These are phyloP conservation scores for Kryptolebias marmoratus DNA, from an alignment of 2,113 vertebrate genomes.

Conservation along the genomic window DNA sequence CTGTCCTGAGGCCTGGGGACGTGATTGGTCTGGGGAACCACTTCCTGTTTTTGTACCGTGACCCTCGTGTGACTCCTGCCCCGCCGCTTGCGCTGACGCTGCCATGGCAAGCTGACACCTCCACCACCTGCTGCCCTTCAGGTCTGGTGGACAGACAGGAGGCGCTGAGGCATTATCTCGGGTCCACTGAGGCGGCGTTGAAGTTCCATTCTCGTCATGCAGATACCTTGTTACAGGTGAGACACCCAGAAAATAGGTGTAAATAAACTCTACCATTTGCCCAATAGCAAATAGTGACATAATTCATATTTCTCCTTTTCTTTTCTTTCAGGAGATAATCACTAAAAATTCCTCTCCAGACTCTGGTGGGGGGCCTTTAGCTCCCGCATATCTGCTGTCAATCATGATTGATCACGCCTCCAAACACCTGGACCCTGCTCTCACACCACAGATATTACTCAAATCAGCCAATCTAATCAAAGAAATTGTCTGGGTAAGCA, in stretches of 20 bases:
- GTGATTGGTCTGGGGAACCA: constrained; percentile 89
- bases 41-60: constrained; percentile 92
- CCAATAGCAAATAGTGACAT: neutral
- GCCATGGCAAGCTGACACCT: constrained; percentile 77
- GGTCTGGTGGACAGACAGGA: constrained; percentile 86
- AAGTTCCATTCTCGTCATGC: constrained; percentile 87
- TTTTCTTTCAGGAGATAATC: constrained; percentile 83
- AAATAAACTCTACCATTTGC: neutral
- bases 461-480: constrained; percentile 89
- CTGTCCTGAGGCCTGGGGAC: constrained; percentile 87
- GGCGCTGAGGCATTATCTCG: constrained; percentile 86
- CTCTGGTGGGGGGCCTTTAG: constrained; percentile 80
- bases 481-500: constrained; percentile 90
- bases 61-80: constrained; percentile 84
- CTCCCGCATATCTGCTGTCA: constrained; percentile 89
- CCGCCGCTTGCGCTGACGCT: constrained; percentile 76
- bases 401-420: constrained; percentile 90
- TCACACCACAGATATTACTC: constrained; percentile 86
- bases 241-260: neutral
- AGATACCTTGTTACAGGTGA: constrained; percentile 86
- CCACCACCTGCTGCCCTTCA: constrained; percentile 71
- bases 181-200: constrained; percentile 83
- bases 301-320: neutral
- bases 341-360: constrained; percentile 82
- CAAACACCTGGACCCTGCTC: constrained; percentile 86